These are phyloP conservation scores for Maniola hyperantus DNA, from an alignment of 2,888 invertebrate species.

Conservation along the genomic window DNA sequence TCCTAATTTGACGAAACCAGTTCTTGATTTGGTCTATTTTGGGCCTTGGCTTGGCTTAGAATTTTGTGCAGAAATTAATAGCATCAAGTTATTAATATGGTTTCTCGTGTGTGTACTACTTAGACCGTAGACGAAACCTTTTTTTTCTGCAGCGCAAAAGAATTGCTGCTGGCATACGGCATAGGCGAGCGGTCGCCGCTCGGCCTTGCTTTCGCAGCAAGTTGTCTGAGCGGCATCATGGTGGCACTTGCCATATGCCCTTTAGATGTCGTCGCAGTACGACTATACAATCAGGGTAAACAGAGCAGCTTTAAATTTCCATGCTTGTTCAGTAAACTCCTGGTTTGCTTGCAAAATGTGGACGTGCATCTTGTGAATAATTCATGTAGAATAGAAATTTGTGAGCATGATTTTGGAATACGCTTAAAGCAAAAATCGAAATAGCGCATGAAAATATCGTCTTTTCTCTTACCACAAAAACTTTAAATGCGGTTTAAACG, in stretches of 20 bases:
- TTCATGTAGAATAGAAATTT: background rate
- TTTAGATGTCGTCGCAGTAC: constrained; percentile 92
- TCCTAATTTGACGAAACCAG: no score
- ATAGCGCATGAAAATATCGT: background rate
- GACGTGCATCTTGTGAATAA: constrained; percentile 1
- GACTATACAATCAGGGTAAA: constrained; percentile 94
- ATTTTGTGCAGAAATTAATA: no score
- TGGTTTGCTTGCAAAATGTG: constrained; percentile 16
- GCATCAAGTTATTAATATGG: no score
- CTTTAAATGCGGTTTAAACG: no score
- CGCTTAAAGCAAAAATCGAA: background rate
- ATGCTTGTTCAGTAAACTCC: background rate
- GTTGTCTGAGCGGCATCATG: constrained; percentile 89
- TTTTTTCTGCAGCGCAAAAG: constrained; percentile 62
- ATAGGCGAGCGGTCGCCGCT: constrained; percentile 60
- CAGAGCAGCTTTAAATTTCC: constrained; percentile 29
- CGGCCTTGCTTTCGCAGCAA: constrained; percentile 80
- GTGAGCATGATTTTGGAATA: background rate
- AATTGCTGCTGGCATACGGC: constrained; percentile 58
- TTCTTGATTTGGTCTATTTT: no score
- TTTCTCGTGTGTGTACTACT: no score
- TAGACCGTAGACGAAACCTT: constrained; percentile 4
- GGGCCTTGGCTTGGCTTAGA: no score
- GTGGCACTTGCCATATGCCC: constrained; percentile 92
- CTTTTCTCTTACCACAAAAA: no score